Conservation (phyloP, 2,888 invertebrate genomes). For the Ochropleura leucogaster region DNA sequence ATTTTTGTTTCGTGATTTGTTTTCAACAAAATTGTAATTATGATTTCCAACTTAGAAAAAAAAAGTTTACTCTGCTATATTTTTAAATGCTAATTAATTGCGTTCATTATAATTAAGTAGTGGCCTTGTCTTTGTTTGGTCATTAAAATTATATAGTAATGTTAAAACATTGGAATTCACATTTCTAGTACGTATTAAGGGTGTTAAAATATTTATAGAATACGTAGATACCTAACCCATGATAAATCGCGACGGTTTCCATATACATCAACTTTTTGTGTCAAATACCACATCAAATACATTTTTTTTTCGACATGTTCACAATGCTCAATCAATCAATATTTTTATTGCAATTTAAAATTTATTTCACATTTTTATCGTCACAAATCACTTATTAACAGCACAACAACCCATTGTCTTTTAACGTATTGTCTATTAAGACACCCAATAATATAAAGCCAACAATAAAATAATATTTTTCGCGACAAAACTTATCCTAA, state of each 20-base stretch:
- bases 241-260: not conserved
- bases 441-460: not conserved
- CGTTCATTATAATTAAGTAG: not conserved
- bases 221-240: not conserved
- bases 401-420: not conserved
- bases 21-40: not conserved
- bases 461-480: slow-evolving; percentile 15
- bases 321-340: slow-evolving; percentile 3
- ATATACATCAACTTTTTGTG: not conserved
- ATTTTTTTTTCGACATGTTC: not conserved
- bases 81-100: not conserved
- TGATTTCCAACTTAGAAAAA: not conserved
- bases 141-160: not conserved
- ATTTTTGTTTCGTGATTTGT: slow-evolving; percentile 27
- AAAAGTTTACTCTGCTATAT: not conserved
- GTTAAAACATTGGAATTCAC: not conserved
- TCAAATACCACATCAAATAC: not conserved
- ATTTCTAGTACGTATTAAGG: not conserved
- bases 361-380: slow-evolving; percentile 10
- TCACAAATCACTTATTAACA: not conserved
- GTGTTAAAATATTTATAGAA: no score
- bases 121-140: not conserved
- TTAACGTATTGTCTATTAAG: not conserved
- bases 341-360: not conserved
- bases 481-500: slow-evolving; percentile 18